Percentiles rank a stretch among this genome's conserved stretches.
These are phyloP conservation scores for Hirtodrosophila confusa DNA, from an alignment of 2,888 invertebrate species.

Conservation along the genomic window DNA sequence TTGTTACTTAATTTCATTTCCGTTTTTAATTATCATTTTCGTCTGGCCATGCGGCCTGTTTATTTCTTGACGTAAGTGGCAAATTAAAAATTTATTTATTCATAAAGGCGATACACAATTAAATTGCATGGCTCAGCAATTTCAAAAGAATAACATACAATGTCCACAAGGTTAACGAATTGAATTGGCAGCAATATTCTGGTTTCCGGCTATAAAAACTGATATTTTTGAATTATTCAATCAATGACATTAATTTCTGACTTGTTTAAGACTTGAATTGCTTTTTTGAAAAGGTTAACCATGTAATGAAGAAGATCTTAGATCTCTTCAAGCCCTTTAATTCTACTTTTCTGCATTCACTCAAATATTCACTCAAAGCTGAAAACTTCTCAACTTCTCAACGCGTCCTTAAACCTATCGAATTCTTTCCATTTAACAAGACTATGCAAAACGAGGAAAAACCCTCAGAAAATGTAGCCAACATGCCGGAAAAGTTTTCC, in stretches of 20 bases:
- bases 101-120: constrained; percentile 6
- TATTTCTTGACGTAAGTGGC: constrained; percentile 26
- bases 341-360: not conserved
- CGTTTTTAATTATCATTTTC: constrained; percentile 37
- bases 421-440: not conserved
- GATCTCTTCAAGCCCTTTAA: too few relatives aligned
- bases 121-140: constrained; percentile 20
- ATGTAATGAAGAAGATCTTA: too few relatives aligned
- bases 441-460: not conserved
- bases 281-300: too few relatives aligned
- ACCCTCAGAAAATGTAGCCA: constrained; percentile 9
- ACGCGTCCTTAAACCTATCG: not conserved
- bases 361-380: constrained; percentile 6
- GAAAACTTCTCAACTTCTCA: not conserved
- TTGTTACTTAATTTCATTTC: not conserved
- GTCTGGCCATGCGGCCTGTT: not conserved
- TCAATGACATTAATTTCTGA: too few relatives aligned
- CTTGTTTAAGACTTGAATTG: too few relatives aligned
- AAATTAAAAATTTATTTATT: constrained; percentile 41
- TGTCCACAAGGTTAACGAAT: not conserved
- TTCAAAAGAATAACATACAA: not conserved
- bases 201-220: too few relatives aligned
- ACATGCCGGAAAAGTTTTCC: constrained; percentile 17
- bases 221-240: too few relatives aligned
- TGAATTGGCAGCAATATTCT: too few relatives aligned